Evolutionary conservation across 2,888 invertebrate genomes (phyloP), one percentile per base, ranked within the genome.

Genomic region (Chloroclystis v-ata): DNA sequence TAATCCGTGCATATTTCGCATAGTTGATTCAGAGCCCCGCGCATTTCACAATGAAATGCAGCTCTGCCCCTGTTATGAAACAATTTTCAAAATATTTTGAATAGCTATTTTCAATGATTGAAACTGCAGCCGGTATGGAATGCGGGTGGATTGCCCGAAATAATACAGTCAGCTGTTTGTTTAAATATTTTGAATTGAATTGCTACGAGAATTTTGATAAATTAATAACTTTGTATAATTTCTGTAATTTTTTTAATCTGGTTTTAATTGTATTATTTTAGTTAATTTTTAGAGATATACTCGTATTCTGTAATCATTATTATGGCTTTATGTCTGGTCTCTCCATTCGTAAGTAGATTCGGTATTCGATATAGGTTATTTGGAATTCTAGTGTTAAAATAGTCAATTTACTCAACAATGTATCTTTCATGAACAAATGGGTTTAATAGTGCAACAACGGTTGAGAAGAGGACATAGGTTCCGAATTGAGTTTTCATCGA

Each of bases 51-150:
- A 75, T 77, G 78, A 77, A 72, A 74, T 69, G 65, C 70, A 65
- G 67, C 66, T 53, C 62, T 61, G 63, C 60, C 61, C 56, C 74
- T 77, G 83, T 79, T 84, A 83, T 82, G 80, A 83, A 87, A 84
- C 82, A 82, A 87, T 84, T 87, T 87, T 87, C 83, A 87, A 87
- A 87, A 84, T 85, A 81, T 85, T 87, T 87, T 86, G 86, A 84
- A 86, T 87, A 80, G 82, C 84, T 82, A 82, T 86, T 86, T 85
- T 84, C 83, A 85, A 83, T 84, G 67, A 82, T 85, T 85, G 85
- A 79, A 83, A 84, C 84, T 83, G 84, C 82, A 78, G 75, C 57
- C 65, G 61, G 62, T 45, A 57, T 44, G 85, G 85, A 83, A 86
- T 86, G 79, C 74, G 69, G 70, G 74, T 70, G 72, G 70, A 67